A percentile compares a stretch with the other conserved stretches of the same genome.
These are phyloP conservation scores for Meles meles DNA, from an alignment of 2,113 vertebrate genomes.

Conservation along the genomic window DNA sequence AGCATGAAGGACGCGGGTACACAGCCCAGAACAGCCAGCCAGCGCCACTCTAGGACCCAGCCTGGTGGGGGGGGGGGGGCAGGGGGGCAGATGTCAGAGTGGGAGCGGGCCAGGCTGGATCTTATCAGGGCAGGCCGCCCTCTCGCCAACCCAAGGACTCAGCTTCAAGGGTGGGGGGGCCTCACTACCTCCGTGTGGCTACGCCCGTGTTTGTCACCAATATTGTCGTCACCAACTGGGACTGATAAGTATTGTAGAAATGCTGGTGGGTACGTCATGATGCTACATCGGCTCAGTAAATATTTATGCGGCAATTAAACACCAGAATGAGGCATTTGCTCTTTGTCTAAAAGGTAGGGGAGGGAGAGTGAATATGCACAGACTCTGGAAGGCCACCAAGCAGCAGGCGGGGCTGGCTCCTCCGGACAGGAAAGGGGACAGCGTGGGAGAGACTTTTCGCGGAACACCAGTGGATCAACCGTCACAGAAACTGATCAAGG, in stretches of 20 bases:
- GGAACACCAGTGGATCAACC: background rate
- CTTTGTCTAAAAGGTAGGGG: background rate
- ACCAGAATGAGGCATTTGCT: background rate
- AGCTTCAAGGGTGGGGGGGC: background rate
- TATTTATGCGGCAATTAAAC: background rate
- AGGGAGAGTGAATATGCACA: background rate
- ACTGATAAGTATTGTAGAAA: background rate
- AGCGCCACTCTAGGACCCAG: constrained; percentile 89
- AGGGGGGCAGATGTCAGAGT: background rate
- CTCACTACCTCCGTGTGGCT: background rate
- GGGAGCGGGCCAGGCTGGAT: background rate
- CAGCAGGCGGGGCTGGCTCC: background rate
- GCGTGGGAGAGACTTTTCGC: background rate
- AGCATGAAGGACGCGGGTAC: constrained; percentile 88
- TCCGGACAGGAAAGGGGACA: background rate
- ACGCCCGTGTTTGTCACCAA: background rate
- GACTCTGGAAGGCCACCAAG: background rate
- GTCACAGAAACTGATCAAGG: background rate
- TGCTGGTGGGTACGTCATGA: fast-evolving
- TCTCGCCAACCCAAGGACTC: background rate
- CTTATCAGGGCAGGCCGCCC: fast-evolving
- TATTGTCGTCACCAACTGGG: too few species aligned
- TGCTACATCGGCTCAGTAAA: background rate
- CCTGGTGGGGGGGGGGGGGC: constrained; percentile 67
- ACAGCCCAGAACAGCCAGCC: constrained; percentile 91